Evolutionary conservation across 2,797 vertebrate genomes (phyloP), one percentile per base, ranked within the genome.

Genomic region (Centropyge bicolor): DNA sequence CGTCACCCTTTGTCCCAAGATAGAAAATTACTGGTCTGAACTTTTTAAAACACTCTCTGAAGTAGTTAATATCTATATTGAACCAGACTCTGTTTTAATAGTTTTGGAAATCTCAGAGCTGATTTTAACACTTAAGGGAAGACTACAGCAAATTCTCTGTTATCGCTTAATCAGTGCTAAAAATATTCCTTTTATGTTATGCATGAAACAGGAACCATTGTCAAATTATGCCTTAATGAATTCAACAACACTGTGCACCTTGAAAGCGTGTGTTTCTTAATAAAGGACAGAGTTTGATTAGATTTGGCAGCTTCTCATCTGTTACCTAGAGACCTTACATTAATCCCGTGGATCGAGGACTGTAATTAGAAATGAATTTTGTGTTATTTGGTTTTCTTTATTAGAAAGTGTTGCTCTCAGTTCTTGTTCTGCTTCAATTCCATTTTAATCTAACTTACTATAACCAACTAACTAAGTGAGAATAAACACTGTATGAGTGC

Each of bases 1-100:
- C 38, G 66, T 89, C 77, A 72, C 74, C 59, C 64, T 83, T 70
- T 75, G 76, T 89, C 80, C 79, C 64, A 75, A 85, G 78, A 88
- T 76, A 85, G 83, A 86, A 89, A 76, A 89, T 71, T 62, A 82
- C 61, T 70, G 56, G 49, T 66, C 63, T 57, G 65, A 85, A 84
- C 56, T 74, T 85, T 69, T 78, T 79, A 61, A 49, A 77, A 78
- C 48, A 65, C 22, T 41, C 35, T 74, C 38, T 76, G 41, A 63
- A 65, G 76, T 48, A 67, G 56, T 69, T 80, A 40, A 81, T 60
- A 72, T 80, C 38, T 45, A 57, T 46, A 72, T 60, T 69, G 61
- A 87, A 76, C 63, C 19, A 38, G 67, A 71, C 24, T 3, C 46
- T 52, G n/a, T 48, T 68, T 66, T 64, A 63, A 71, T 70, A 83